Base-by-base conservation (phyloP, 1,140 invertebrate species). In the Leptopilina clavipes region DNA sequence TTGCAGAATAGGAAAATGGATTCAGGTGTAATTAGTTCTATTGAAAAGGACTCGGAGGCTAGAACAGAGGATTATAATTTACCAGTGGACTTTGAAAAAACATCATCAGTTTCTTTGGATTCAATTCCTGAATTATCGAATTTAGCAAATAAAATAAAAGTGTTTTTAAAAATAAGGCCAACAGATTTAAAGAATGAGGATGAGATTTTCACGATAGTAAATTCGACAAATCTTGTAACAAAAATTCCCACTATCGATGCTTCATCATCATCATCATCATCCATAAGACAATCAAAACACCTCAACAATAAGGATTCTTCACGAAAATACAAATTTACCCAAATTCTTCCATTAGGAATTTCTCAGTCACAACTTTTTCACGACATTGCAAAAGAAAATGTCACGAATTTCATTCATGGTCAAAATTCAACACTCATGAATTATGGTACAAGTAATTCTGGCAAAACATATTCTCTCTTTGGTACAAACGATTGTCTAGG, bases 401-500 rank as follows among this genome's bases (percentile, higher is more conserved):
- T 89, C 5, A 2, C 37, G 0, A 82, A 86, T 48, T 87, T 88
- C 45, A 56, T 90, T 2, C 75, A 45, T 5, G 88, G 87, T 2
- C 81, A 86, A 77, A 89, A 79, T 80, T 85, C 82, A 1, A 86
- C 85, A 0, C 17, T 90, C 0, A 81, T 90, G 56, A 85, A 79
- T n/a, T 89, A 89, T 31, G 89, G 89, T 0, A 86, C 86, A 8
- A 84, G 78, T 0, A 83, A 89, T 78, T 84, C 89, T 0, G 89
- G 89, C n/a, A 90, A 90, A 75, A 85, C 89, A 3, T 97, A 94
- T 84, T 97, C 97, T 0, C 91, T 98, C 73, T 93, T 96, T 84
- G 95, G 95, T 0, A 93, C 93, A 22, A 90, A 92, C 3, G 86
- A 88, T 1, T 89, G 94, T 70, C 94, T 94, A 14, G 96, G 96